phyloP scores from a whole-genome alignment of 1,140 invertebrate genomes.

The Augochlora pura region DNA sequence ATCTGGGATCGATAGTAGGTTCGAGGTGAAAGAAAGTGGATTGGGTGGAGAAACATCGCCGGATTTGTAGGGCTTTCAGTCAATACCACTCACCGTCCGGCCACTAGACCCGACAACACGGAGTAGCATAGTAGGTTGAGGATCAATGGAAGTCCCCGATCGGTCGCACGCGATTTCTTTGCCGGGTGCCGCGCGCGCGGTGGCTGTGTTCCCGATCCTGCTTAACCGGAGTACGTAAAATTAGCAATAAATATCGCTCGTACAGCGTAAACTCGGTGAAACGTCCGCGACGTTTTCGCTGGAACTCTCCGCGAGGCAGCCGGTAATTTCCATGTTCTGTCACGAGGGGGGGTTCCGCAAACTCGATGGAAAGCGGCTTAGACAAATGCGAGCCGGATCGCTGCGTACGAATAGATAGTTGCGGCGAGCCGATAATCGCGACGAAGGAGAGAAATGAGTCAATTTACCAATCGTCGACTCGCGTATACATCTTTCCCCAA shows the following conservation, averaged over 20 bases:
- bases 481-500: conserved; percentile 25
- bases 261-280: not conserved
- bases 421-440: not conserved
- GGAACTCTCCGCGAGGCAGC: not conserved
- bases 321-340: not conserved
- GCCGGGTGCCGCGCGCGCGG: too few species aligned
- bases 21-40: too few species aligned
- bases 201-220: not conserved
- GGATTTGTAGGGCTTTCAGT: not conserved
- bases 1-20: too few species aligned
- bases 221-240: not conserved
- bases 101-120: not conserved
- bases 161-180: too few species aligned
- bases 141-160: not conserved
- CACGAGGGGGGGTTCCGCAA: not conserved
- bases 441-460: conserved; percentile 7
- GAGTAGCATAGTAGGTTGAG: not conserved
- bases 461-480: not conserved
- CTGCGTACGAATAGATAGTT: not conserved
- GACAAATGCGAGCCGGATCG: conserved; percentile 17
- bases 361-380: conserved; percentile 17
- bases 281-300: not conserved
- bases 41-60: too few species aligned
- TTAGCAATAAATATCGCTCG: not conserved
- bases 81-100: not conserved